Percentiles rank a stretch among this genome's conserved stretches.
phyloP scores from a whole-genome alignment of 2,797 vertebrate species.

The Microctenopoma stevenorrisi region DNA sequence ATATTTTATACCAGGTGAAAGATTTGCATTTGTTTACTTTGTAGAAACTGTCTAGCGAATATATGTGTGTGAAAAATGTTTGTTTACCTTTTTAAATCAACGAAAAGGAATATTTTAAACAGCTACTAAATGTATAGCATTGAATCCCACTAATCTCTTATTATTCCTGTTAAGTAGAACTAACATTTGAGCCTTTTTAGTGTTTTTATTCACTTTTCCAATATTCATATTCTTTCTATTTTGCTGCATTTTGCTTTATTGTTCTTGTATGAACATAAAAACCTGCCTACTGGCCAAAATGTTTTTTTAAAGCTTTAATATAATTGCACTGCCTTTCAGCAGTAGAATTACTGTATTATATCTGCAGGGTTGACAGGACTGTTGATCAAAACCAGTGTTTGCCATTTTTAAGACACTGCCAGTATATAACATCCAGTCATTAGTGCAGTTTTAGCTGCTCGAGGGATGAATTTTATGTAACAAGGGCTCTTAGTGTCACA shows the following conservation, averaged over 20 bases:
- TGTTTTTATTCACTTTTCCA: conserved; percentile 34
- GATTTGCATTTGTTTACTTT: not conserved
- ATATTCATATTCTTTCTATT: conserved; percentile 36
- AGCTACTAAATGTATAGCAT: conserved; percentile 19
- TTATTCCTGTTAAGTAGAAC: conserved; percentile 24
- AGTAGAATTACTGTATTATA: conserved; percentile 35
- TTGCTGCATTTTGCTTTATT: conserved; percentile 13
- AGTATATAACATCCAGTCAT: conserved; percentile 36
- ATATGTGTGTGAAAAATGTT: conserved; percentile 7
- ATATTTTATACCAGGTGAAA: conserved; percentile 1
- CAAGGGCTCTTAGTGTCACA: conserved; percentile 33
- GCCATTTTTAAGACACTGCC: conserved; percentile 35
- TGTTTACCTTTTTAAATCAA: conserved; percentile 12
- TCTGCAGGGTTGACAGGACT: conserved; percentile 25
- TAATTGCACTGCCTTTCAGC: conserved; percentile 42
- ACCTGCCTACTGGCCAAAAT: not conserved
- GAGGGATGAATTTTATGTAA: conserved; percentile 29
- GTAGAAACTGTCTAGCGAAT: conserved; percentile 1
- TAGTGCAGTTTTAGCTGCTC: conserved; percentile 31
- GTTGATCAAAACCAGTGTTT: conserved; percentile 51
- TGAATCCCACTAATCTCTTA: conserved; percentile 21
- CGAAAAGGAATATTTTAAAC: conserved; percentile 22
- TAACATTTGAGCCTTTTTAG: conserved; percentile 33
- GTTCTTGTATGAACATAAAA: conserved; percentile 26
- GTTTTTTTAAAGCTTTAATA: conserved; percentile 36